Conservation (phyloP, 2,888 invertebrate genomes). For the Leuctra nigra region DNA sequence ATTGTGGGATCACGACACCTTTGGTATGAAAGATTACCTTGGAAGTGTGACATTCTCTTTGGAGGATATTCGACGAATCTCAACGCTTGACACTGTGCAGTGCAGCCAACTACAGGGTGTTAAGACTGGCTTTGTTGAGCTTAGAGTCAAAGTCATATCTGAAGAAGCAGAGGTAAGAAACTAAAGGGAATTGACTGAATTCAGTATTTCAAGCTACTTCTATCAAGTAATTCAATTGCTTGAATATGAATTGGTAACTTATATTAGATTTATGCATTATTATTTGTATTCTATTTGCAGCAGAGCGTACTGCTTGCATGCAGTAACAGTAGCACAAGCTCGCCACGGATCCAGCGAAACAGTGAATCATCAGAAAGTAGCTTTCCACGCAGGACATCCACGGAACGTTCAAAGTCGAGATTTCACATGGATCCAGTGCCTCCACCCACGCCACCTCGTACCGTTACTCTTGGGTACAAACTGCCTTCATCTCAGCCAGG, state of each 20-base stretch:
- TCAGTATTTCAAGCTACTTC: background rate
- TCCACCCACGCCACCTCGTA: slow-evolving; percentile 38
- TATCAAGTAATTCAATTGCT: background rate
- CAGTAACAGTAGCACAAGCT: slow-evolving; percentile 24
- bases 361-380: slow-evolving; percentile 30
- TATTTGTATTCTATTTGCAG: background rate
- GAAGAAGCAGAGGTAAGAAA: slow-evolving; percentile 32
- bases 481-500: background rate
- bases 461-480: slow-evolving; percentile 33
- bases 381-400: slow-evolving; percentile 36
- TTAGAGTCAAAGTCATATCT: slow-evolving; percentile 41
- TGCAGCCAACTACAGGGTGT: slow-evolving; percentile 44
- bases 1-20: slow-evolving; percentile 47
- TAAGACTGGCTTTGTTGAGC: slow-evolving; percentile 44
- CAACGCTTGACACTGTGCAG: slow-evolving; percentile 40
- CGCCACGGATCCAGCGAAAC: slow-evolving; percentile 16
- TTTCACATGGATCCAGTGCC: slow-evolving; percentile 35
- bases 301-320: slow-evolving; percentile 34
- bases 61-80: slow-evolving; percentile 43
- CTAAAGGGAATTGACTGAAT: background rate
- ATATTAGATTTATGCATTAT: background rate
- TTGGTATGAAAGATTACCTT: slow-evolving; percentile 47
- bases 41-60: slow-evolving; percentile 43
- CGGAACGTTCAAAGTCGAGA: slow-evolving; percentile 37
- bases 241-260: background rate